Conservation (phyloP, 2,113 vertebrate genomes). For the Serinus canaria region DNA sequence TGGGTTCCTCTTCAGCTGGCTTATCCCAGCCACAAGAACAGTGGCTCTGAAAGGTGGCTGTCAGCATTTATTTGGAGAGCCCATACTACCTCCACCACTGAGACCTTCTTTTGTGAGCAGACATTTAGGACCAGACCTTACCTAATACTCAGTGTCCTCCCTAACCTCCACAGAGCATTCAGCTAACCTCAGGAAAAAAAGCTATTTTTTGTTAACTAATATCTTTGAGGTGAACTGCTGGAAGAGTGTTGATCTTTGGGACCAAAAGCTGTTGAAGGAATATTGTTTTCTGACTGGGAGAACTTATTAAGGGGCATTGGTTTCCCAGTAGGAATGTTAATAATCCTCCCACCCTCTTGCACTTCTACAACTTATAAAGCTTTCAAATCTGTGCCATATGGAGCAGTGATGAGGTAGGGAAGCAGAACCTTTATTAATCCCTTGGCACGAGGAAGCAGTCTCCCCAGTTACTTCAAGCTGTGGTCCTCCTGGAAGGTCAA, state of each 20-base stretch:
- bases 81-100: neutral
- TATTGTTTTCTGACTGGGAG: neutral
- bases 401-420: neutral
- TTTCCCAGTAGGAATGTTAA: neutral
- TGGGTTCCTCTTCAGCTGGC: neutral
- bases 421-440: neutral
- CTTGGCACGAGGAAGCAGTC: neutral
- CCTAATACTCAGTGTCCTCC: neutral
- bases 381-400: neutral
- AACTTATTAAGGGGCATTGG: neutral
- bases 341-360: neutral
- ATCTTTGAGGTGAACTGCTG: neutral
- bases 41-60: neutral
- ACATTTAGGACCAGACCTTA: neutral
- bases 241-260: neutral
- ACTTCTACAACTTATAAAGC: neutral
- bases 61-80: neutral
- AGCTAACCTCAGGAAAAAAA: neutral
- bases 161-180: neutral
- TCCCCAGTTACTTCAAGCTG: neutral
- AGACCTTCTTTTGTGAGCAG: neutral
- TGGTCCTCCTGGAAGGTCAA: neutral
- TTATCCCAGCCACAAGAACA: neutral
- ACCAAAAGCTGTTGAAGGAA: neutral
- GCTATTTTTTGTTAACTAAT: neutral